Evolutionary conservation across 1,140 invertebrate species (phyloP).

Genomic region (Odontomachus brunneus): DNA sequence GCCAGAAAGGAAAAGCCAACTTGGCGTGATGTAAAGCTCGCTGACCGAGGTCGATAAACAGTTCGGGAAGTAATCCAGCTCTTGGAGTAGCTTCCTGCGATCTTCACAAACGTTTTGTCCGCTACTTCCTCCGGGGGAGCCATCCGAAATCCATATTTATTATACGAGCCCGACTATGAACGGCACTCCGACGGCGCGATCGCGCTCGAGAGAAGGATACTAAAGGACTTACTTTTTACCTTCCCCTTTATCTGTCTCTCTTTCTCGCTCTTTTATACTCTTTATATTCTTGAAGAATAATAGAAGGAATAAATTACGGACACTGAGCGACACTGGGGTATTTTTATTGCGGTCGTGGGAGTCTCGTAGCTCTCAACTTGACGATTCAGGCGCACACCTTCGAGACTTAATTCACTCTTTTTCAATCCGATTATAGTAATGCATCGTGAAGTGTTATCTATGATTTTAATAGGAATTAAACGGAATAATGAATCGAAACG

Average conservation of each 20-base stretch:
- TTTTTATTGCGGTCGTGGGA: slow-evolving; percentile 18
- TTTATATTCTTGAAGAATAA: slow-evolving; percentile 15
- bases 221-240: slow-evolving; percentile 30
- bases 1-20: not conserved
- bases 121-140: slow-evolving; percentile 1
- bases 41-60: not conserved
- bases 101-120: slow-evolving; percentile 26
- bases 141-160: slow-evolving; percentile 60
- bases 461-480: not conserved
- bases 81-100: slow-evolving; percentile 25
- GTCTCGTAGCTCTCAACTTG: slow-evolving; percentile 30
- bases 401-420: slow-evolving; percentile 16
- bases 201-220: slow-evolving; percentile 19
- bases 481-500: not conserved
- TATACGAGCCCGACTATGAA: slow-evolving; percentile 3
- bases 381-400: not conserved
- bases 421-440: not conserved
- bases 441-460: not conserved
- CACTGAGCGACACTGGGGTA: not conserved
- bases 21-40: too few species aligned
- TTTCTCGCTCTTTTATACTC: not conserved
- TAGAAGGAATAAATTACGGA: slow-evolving; percentile 63
- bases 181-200: slow-evolving; percentile 39
- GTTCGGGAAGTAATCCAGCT: slow-evolving; percentile 30
- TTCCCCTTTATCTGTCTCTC: not conserved